phyloP scores from a whole-genome alignment of 2,797 vertebrate genomes.

The Champsocephalus gunnari region DNA sequence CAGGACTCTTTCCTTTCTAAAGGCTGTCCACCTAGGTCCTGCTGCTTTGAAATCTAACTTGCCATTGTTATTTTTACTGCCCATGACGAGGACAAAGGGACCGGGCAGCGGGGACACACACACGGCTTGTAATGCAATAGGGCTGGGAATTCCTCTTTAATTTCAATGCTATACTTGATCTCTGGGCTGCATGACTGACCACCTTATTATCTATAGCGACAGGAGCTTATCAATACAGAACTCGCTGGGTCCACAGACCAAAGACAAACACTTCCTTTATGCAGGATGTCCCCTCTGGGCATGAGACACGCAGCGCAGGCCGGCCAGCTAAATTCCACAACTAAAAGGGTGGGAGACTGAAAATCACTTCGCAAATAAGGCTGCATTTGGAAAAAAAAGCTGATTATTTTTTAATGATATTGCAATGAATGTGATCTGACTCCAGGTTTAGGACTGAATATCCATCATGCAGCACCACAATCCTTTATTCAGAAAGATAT shows the following conservation, averaged over 20 bases:
- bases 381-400: too few relatives aligned
- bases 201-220: slow-evolving; percentile 91
- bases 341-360: slow-evolving; percentile 52
- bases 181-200: slow-evolving; percentile 92
- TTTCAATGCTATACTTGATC: slow-evolving; percentile 94
- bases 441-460: too few relatives aligned
- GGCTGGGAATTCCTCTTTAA: slow-evolving; percentile 90
- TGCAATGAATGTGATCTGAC: too few relatives aligned
- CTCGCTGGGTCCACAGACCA: slow-evolving; percentile 80
- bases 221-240: slow-evolving; percentile 84
- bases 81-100: slow-evolving; percentile 83
- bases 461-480: too few relatives aligned
- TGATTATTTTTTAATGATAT: too few relatives aligned
- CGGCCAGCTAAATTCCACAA: slow-evolving; percentile 77
- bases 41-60: slow-evolving; percentile 83
- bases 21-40: slow-evolving; percentile 74
- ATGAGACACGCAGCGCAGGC: slow-evolving; percentile 77
- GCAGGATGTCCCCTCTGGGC: slow-evolving; percentile 68
- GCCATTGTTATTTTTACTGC: slow-evolving; percentile 85
- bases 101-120: slow-evolving; percentile 69
- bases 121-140: slow-evolving; percentile 89
- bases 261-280: slow-evolving; percentile 91
- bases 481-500: too few relatives aligned
- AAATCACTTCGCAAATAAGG: slow-evolving; percentile 27
- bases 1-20: slow-evolving; percentile 71